Evolutionary conservation across 2,113 vertebrate species (phyloP), one percentile per base, ranked within the genome.

Genomic region (Mugil cephalus): DNA sequence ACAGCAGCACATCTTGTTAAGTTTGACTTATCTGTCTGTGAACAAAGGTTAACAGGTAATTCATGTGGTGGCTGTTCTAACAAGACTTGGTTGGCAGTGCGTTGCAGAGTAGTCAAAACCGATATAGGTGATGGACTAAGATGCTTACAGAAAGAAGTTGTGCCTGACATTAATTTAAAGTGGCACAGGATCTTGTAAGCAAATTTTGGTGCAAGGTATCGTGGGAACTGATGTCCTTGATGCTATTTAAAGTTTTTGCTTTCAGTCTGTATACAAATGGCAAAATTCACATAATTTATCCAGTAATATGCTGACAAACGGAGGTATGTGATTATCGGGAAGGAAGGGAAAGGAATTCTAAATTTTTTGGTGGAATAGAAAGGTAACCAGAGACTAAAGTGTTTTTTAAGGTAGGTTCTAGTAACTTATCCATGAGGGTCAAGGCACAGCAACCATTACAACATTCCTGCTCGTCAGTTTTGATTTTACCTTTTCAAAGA

Each of bases 401-500:
- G 71, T 67, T 76, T 76, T 63, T 52, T 52, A 40, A 73, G 65
- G 47, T 50, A 62, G 60, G 43, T 65, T 73, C 69, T 47, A 76
- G 60, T 56, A 58, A 83, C 73, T 75, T 42, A 79, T 30, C 53
- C 66, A 34, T 14, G 9, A 64, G 30, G 59, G 45, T 14, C 45
- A 68, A 59, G 39, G 47, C 35, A 63, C 15, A 60, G n/a, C 8
- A 69, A 42, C 52, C 51, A 36, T 55, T 74, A 30, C 53, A 80
- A n/a, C 35, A 30, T 54, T 72, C 21, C 35, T 17, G 40, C 36
- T 74, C 45, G 51, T 34, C 8, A 12, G 24, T 36, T 72, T 66
- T 67, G 75, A 68, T 80, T 74, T 62, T 10, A 64, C 43, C 46
- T 70, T 63, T 79, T 82, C 50, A 64, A 80, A 73, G 76, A 77